phyloP scores from a whole-genome alignment of 2,113 vertebrate species.

The Columba livia region DNA sequence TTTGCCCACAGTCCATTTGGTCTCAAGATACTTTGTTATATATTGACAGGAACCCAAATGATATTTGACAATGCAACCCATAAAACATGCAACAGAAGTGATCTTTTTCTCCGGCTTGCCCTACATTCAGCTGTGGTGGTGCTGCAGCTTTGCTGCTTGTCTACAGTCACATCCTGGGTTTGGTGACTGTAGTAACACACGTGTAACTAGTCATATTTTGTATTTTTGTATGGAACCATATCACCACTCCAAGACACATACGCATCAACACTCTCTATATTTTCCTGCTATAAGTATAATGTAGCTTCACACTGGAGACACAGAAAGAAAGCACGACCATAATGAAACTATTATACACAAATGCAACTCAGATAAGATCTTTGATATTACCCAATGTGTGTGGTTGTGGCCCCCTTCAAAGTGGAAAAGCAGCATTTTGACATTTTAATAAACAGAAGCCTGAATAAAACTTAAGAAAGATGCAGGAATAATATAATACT shows the following conservation, averaged over 20 bases:
- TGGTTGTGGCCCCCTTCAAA: not conserved
- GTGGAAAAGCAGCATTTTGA: not conserved
- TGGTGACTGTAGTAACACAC: accelerated
- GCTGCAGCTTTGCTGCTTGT: not conserved
- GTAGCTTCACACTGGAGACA: not conserved
- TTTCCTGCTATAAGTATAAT: not conserved
- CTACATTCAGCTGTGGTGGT: not conserved
- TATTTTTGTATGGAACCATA: not conserved
- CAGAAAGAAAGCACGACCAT: not conserved
- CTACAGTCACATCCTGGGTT: not conserved
- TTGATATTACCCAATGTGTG: accelerated
- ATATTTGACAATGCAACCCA: constrained; percentile 15
- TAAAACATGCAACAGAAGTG: not conserved
- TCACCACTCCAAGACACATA: not conserved
- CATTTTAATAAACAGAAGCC: not conserved
- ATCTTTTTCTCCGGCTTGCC: not conserved
- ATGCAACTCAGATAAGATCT: not conserved
- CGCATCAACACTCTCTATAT: accelerated
- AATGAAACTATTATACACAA: not conserved
- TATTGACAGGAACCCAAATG: constrained; percentile 37
- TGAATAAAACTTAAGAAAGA: not conserved
- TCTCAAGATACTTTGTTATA: not conserved
- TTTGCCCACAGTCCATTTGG: not conserved
- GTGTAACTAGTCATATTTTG: not conserved
- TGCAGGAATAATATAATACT: not conserved